Evolutionary conservation across 92 coral and sea anemone genomes (phyloP).

Genomic region (Zoanthus sociatus): DNA sequence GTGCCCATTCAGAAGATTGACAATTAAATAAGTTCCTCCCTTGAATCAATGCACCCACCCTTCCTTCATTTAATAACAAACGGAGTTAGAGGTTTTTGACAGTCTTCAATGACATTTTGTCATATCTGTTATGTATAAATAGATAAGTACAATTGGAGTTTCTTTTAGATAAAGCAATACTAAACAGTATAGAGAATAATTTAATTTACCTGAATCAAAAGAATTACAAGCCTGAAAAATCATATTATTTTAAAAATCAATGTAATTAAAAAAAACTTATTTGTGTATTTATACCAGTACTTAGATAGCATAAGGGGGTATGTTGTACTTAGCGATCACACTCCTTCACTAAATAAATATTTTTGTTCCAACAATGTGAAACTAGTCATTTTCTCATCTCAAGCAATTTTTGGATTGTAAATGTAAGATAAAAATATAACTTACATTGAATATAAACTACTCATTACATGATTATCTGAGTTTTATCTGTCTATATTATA

Average conservation of each 20-base stretch:
- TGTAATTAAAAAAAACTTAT: constrained; percentile 10
- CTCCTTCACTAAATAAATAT: constrained; percentile 20
- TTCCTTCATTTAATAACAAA: constrained; percentile 31
- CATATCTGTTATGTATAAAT: constrained; percentile 3
- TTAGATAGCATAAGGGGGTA: not conserved
- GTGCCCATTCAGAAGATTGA: constrained; percentile 8
- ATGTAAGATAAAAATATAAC: constrained; percentile 4
- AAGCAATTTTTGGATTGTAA: constrained; percentile 23
- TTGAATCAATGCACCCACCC: constrained; percentile 31
- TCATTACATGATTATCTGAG: not conserved
- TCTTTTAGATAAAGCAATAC: constrained; percentile 18
- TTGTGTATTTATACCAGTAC: constrained; percentile 15
- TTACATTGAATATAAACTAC: not conserved
- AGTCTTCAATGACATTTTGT: constrained; percentile 17
- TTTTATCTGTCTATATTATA: constrained; percentile 13
- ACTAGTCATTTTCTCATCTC: constrained; percentile 11
- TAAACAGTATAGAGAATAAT: constrained; percentile 20
- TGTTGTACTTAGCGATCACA: constrained; percentile 21
- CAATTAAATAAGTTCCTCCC: constrained; percentile 25
- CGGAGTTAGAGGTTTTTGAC: constrained; percentile 18
- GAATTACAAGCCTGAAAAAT: constrained; percentile 21
- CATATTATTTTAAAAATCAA: constrained; percentile 12
- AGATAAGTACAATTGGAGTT: constrained; percentile 8
- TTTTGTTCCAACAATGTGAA: constrained; percentile 3
- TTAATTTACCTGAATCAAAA: constrained; percentile 9